Conservation (phyloP, 2,797 vertebrate species). For the Sebastes steindachneri region DNA sequence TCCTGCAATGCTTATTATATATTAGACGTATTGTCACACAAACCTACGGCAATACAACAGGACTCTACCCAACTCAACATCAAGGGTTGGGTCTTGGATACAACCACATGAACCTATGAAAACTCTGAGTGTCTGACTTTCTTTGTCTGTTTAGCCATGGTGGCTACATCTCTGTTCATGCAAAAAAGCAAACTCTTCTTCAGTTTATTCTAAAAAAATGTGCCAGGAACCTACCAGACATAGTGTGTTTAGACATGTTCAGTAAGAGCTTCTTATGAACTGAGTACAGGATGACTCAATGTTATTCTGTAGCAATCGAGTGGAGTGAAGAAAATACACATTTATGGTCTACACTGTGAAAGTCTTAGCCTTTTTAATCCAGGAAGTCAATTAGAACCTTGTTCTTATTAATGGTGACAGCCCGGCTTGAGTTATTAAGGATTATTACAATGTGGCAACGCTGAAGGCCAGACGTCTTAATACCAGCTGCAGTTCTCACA, state of each 20-base stretch:
- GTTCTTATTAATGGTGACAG: constrained; percentile 8
- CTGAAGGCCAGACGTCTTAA: constrained; percentile 30
- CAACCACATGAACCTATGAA: too few species aligned
- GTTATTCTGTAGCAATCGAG: neutral
- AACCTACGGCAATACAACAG: neutral
- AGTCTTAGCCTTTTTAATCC: neutral
- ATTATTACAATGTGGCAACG: constrained; percentile 36
- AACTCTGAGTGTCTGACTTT: neutral
- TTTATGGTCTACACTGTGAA: neutral
- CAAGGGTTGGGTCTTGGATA: too few species aligned
- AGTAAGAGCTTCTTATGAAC: neutral
- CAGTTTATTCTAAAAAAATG: neutral
- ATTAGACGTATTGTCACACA: neutral
- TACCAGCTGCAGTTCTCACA: constrained; percentile 35
- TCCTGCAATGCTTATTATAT: neutral
- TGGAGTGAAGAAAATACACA: neutral
- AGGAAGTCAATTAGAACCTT: constrained; percentile 1
- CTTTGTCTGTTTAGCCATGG: neutral
- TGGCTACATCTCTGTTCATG: constrained; percentile 10
- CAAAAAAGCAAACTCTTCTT: constrained; percentile 4
- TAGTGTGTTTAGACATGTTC: constrained; percentile 6
- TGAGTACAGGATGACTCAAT: constrained; percentile 4
- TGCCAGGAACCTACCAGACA: neutral
- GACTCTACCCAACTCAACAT: neutral
- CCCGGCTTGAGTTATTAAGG: constrained; percentile 10